Evolutionary conservation across 2,888 invertebrate species (phyloP).

Genomic region (Pseudolycoriella hygida): DNA sequence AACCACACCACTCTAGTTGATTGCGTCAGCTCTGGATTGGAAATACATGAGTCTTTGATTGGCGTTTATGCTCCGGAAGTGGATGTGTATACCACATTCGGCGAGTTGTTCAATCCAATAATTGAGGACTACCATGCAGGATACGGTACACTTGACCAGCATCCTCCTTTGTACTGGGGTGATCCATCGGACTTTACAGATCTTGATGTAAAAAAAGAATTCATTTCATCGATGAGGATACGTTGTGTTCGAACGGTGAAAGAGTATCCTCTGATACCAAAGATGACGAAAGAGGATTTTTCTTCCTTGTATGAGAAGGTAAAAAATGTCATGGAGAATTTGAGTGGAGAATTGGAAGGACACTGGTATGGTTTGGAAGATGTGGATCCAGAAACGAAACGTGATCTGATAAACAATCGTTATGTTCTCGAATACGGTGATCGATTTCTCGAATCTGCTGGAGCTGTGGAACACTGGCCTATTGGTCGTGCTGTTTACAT

Average conservation of each 20-base stretch:
- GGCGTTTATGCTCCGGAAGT: conserved; percentile 50
- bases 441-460: conserved; percentile 34
- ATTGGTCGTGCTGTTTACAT: conserved; percentile 31
- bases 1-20: conserved; percentile 38
- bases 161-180: conserved; percentile 44
- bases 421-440: conserved; percentile 46
- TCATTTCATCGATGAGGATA: conserved; percentile 45
- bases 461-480: conserved; percentile 50
- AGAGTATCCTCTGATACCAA: conserved; percentile 47
- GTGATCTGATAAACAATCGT: conserved; percentile 40
- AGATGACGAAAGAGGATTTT: conserved; percentile 41
- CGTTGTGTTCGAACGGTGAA: conserved; percentile 40
- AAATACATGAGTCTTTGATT: conserved; percentile 41
- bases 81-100: conserved; percentile 42
- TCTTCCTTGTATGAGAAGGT: conserved; percentile 38
- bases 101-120: conserved; percentile 44
- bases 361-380: conserved; percentile 37
- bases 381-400: conserved; percentile 38
- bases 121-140: conserved; percentile 43
- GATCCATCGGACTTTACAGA: conserved; percentile 36
- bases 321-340: conserved; percentile 21
- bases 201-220: conserved; percentile 36
- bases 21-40: conserved; percentile 43
- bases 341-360: conserved; percentile 41
- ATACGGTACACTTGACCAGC: conserved; percentile 32